Evolutionary conservation across 2,888 invertebrate species (phyloP).

Genomic region (Papilio gigon): DNA sequence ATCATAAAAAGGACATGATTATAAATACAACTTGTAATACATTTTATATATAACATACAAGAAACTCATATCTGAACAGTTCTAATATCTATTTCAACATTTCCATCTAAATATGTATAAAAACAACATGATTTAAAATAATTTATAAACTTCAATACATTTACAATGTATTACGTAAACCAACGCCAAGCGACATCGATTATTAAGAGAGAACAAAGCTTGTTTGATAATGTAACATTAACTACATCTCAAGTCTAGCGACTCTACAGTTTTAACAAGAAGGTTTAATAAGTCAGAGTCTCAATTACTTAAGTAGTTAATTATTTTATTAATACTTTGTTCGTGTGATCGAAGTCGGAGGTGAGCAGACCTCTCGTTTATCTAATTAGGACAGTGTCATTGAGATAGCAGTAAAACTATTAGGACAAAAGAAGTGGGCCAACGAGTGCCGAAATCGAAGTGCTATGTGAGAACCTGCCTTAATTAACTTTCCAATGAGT

Average conservation of each 20-base stretch:
- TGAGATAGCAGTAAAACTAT: slow-evolving; percentile 29
- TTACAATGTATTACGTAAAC: slow-evolving; percentile 75
- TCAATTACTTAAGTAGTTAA: slow-evolving; percentile 13
- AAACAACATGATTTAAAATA: slow-evolving; percentile 73
- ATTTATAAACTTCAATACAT: slow-evolving; percentile 69
- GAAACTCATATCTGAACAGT: slow-evolving; percentile 68
- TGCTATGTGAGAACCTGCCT: slow-evolving; percentile 30
- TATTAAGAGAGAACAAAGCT: slow-evolving; percentile 74
- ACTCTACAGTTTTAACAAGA: slow-evolving; percentile 69
- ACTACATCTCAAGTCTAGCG: slow-evolving; percentile 79
- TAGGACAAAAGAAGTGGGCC: slow-evolving; percentile 18
- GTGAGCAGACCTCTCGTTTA: not conserved
- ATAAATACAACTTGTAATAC: slow-evolving; percentile 72
- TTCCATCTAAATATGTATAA: slow-evolving; percentile 71
- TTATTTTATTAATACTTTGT: slow-evolving; percentile 25
- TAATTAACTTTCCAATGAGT: slow-evolving; percentile 37
- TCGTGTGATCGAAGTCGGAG: slow-evolving; percentile 7
- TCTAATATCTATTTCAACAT: slow-evolving; percentile 76
- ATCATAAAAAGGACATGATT: slow-evolving; percentile 70
- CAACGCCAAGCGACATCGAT: slow-evolving; percentile 80
- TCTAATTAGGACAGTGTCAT: slow-evolving; percentile 8
- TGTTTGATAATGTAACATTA: slow-evolving; percentile 63
- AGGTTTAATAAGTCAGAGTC: slow-evolving; percentile 46
- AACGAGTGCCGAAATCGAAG: slow-evolving; percentile 29
- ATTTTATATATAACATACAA: slow-evolving; percentile 61